phyloP scores from a whole-genome alignment of 2,797 vertebrate species.

The Podargus strigoides region DNA sequence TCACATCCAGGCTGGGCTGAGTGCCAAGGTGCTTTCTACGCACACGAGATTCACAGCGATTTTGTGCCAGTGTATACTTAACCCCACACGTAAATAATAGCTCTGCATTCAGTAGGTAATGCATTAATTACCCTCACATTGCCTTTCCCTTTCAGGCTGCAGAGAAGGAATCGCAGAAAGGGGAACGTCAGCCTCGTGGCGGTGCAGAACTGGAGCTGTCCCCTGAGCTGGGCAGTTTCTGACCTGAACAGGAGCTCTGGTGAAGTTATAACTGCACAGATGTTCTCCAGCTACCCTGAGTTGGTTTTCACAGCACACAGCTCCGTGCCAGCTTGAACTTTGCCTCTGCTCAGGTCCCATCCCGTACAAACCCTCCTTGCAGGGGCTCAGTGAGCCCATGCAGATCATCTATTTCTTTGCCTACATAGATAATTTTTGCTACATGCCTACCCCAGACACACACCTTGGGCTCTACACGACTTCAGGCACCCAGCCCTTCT shows the following conservation, averaged over 20 bases:
- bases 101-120: background rate
- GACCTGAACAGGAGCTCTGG: background rate
- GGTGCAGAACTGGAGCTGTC: background rate
- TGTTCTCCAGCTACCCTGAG: background rate
- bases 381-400: background rate
- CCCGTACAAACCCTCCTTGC: background rate
- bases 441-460: fast-evolving
- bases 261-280: background rate
- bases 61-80: background rate
- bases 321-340: background rate
- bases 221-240: background rate
- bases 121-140: background rate
- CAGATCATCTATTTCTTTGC: background rate
- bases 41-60: background rate
- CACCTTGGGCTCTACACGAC: background rate
- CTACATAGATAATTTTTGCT: fast-evolving
- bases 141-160: slow-evolving; percentile 34
- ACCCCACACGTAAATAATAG: background rate
- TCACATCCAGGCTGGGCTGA: background rate
- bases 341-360: background rate
- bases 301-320: background rate
- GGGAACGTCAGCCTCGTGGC: background rate
- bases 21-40: background rate
- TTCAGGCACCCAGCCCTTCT: background rate
- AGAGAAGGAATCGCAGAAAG: background rate